A percentile compares a stretch with the other conserved stretches of the same genome.
These are phyloP conservation scores for Chaetodon trifasciatus DNA, from an alignment of 2,797 vertebrate species.

Conservation along the genomic window DNA sequence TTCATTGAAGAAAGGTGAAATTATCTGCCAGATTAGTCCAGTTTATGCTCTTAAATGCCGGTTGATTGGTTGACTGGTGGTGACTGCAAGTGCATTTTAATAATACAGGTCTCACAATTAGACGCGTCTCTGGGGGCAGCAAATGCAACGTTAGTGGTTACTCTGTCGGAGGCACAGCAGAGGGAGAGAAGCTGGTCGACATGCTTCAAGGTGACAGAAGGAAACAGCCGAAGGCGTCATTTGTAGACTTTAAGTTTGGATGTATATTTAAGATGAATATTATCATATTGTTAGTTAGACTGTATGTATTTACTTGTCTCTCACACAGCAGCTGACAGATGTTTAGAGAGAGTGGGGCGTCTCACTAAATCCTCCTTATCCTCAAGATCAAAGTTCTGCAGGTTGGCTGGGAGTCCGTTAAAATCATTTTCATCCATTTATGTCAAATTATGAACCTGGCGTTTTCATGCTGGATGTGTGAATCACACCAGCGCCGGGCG, in stretches of 20 bases:
- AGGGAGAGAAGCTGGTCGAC: neutral
- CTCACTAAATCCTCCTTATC: constrained; percentile 15
- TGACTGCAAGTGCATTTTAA: neutral
- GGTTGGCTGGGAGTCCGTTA: constrained; percentile 3
- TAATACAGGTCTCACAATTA: neutral
- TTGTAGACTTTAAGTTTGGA: too few species aligned
- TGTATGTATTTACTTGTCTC: neutral
- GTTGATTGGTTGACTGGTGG: neutral
- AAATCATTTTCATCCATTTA: constrained; percentile 32
- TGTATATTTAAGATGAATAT: neutral
- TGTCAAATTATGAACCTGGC: constrained; percentile 12
- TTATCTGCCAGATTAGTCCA: neutral
- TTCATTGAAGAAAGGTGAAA: neutral
- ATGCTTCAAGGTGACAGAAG: neutral
- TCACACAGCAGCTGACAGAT: constrained; percentile 21
- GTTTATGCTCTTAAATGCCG: too few species aligned
- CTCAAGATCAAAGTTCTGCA: constrained; percentile 7
- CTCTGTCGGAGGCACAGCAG: neutral
- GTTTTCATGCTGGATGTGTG: constrained; percentile 6
- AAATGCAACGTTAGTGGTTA: neutral
- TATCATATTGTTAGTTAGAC: neutral
- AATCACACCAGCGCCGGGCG: neutral
- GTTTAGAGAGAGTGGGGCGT: neutral
- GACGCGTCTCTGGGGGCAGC: neutral
- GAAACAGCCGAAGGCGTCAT: too few species aligned